Conservation (phyloP, 2,888 invertebrate species). For the Colletes collaris region DNA sequence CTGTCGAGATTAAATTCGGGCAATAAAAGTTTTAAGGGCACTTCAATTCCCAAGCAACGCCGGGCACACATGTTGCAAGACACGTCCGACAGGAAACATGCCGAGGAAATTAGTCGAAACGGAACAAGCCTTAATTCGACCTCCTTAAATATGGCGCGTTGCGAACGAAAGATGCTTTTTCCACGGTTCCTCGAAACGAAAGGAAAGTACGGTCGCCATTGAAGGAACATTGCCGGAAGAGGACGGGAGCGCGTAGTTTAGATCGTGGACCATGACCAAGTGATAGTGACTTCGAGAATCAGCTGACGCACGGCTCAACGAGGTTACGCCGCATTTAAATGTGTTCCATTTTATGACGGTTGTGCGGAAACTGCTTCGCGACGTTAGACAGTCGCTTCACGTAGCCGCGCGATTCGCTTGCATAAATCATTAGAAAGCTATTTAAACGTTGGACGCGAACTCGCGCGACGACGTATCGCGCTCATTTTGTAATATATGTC, state of each 20-base stretch:
- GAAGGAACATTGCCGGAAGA: conserved; percentile 5
- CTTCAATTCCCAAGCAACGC: conserved; percentile 7
- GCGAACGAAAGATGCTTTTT: conserved; percentile 1
- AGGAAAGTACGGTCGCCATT: conserved; percentile 38
- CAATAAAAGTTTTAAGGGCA: conserved; percentile 9
- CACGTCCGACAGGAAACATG: conserved; percentile 18
- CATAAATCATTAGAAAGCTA: conserved; percentile 59
- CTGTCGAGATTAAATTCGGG: neutral
- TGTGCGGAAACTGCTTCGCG: conserved; percentile 30
- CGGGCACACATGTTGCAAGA: conserved; percentile 10
- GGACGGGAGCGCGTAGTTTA: conserved; percentile 37
- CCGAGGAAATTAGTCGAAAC: conserved; percentile 33
- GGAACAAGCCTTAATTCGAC: conserved; percentile 24
- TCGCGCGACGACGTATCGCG: conserved; percentile 24
- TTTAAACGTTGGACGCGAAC: conserved; percentile 32
- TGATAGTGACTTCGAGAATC: conserved; percentile 64
- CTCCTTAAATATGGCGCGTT: conserved; percentile 15
- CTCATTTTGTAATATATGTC: conserved; percentile 42
- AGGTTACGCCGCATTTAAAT: conserved; percentile 54
- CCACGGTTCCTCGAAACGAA: conserved; percentile 3
- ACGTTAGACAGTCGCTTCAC: conserved; percentile 42
- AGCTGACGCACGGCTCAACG: conserved; percentile 46
- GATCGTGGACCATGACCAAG: conserved; percentile 62
- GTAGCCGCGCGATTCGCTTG: conserved; percentile 47
- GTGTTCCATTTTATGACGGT: conserved; percentile 48